phyloP scores from a whole-genome alignment of 2,888 invertebrate species.

The Lasioglossum lativentre region DNA sequence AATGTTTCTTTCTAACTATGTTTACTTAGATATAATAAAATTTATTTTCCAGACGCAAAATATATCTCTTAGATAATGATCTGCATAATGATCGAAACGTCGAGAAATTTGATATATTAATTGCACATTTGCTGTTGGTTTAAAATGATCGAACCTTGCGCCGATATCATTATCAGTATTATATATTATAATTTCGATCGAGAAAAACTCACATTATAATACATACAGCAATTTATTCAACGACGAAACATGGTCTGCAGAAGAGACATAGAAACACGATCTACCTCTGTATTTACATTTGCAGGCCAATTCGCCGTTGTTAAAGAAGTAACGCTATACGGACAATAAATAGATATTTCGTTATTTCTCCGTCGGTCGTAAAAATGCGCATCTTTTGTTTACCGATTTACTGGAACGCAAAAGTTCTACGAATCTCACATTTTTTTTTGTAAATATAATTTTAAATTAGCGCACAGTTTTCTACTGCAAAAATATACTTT shows the following conservation, averaged over 20 bases:
- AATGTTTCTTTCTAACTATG: too few species aligned
- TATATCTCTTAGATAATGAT: too few species aligned
- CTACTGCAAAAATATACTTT: conserved; percentile 12
- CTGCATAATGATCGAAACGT: too few species aligned
- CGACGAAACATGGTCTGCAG: neutral
- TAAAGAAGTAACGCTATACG: conserved; percentile 55
- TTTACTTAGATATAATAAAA: too few species aligned
- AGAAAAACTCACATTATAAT: too few species aligned
- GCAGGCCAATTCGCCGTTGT: conserved; percentile 39
- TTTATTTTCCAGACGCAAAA: too few species aligned
- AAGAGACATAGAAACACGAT: neutral
- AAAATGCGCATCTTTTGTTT: conserved; percentile 38
- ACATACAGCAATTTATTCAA: conserved; percentile 2
- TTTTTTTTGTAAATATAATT: neutral
- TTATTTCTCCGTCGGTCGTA: conserved; percentile 40
- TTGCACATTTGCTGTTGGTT: too few species aligned
- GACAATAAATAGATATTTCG: conserved; percentile 45
- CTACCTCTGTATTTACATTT: conserved; percentile 39
- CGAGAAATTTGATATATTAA: too few species aligned
- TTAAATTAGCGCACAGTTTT: neutral
- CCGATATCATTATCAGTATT: too few species aligned
- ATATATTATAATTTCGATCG: too few species aligned
- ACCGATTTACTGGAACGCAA: conserved; percentile 24
- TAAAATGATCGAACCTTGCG: too few species aligned
- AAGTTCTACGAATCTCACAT: conserved; percentile 2